phyloP scores from a whole-genome alignment of 2,888 invertebrate species.

The Athetis lepigone region DNA sequence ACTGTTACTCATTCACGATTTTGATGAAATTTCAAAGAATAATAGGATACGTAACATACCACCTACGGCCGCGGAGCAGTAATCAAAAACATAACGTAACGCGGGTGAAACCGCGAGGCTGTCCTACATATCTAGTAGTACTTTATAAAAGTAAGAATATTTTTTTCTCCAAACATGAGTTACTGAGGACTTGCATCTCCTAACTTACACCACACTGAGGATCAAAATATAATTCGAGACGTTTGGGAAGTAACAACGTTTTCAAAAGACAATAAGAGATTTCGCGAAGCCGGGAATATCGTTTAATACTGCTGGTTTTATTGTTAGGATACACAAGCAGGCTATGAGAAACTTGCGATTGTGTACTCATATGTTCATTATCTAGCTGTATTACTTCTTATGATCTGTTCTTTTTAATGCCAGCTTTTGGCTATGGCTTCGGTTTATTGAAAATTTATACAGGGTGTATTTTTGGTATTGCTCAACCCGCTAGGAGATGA shows the following conservation, averaged over 20 bases:
- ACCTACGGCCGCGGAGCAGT: no score
- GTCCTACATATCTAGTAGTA: no score
- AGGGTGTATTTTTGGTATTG: no score
- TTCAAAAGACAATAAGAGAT: slow-evolving; percentile 77
- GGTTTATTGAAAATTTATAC: background rate
- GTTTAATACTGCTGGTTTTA: slow-evolving; percentile 73
- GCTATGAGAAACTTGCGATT: slow-evolving; percentile 33
- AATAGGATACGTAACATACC: no score
- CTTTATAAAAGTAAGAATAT: no score
- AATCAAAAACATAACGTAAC: no score
- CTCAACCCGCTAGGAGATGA: no score
- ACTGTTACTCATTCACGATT: no score
- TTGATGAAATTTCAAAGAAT: no score
- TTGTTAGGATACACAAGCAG: slow-evolving; percentile 62
- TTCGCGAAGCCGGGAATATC: slow-evolving; percentile 72
- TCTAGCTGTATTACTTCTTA: background rate
- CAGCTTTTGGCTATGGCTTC: background rate
- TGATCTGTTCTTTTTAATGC: background rate
- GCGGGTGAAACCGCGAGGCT: no score
- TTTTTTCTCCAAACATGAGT: no score
- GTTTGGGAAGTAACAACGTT: slow-evolving; percentile 74
- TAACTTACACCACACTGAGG: slow-evolving; percentile 61
- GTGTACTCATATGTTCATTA: slow-evolving; percentile 23
- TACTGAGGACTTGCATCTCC: background rate
- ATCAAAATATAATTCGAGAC: slow-evolving; percentile 67